Evolutionary conservation across 1,140 invertebrate genomes (phyloP), one percentile per base, ranked within the genome.

Genomic region (Pseudomyrmex cubaensis): DNA sequence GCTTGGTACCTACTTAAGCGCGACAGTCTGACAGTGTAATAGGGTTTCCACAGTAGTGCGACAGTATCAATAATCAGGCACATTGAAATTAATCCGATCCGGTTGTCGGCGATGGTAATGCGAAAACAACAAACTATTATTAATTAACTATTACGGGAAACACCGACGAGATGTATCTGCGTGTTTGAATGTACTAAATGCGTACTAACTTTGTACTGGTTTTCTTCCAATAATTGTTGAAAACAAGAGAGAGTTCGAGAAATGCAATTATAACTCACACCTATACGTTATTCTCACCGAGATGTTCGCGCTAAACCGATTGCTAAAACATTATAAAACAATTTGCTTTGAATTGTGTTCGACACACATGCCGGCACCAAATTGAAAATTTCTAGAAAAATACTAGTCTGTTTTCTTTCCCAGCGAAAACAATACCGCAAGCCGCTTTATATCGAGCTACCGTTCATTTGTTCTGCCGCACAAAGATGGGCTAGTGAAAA

Each of bases 41-140:
- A 80, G 76, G 76, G 44, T 80, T 80, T 80, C 76, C 54, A 22
- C 64, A 72, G 76, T 59, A 50, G 56, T 72, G 44, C 66, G 76
- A 59, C 76, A 70, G 54, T 80, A 80, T 80, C 76, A 80, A 80
- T 80, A 80, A 80, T 80, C 76, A 80, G 76, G 35, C 66, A 35
- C 66, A 72, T 80, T 70, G 76, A 80, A 80, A 80, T 80, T 80
- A 80, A 80, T 80, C 66, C 54, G 56, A 48, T 54, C 64, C 69
- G 66, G 67, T 70, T 70, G 46, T 17, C 15, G 62, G 7, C 20
- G 62, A 50, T 80, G 70, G 56, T 72, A 70, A 61, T 50, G 35
- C 2, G 20, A 44, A 70, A 80, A 59, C 44, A 80, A 59, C 54
- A 59, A 80, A 50, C 12, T 22, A 59, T 72, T 35, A 35, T 35